Evolutionary conservation across 2,797 vertebrate genomes (phyloP).

Genomic region (Sebastes hubbsi): DNA sequence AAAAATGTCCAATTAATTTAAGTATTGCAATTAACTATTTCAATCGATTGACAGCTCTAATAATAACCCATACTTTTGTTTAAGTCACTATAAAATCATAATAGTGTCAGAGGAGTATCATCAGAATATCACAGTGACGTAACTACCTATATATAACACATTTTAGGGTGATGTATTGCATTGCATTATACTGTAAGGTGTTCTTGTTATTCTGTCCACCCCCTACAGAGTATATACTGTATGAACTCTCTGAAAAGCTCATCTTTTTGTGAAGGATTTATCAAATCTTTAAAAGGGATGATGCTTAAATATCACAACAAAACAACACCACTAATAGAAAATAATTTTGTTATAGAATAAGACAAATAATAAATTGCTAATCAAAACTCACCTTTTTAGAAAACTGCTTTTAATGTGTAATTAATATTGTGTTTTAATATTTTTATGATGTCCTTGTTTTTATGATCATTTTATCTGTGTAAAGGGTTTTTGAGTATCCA

Average conservation of each 20-base stretch:
- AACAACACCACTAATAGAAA: not conserved
- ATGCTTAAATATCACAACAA: not conserved
- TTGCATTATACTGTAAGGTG: not conserved
- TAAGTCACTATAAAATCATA: not conserved
- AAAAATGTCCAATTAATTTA: too few relatives aligned
- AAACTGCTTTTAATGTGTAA: too few relatives aligned
- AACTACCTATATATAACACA: not conserved
- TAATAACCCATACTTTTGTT: not conserved
- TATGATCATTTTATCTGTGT: too few relatives aligned
- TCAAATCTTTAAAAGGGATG: not conserved
- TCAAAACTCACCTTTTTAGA: too few relatives aligned
- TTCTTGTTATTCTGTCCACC: conserved; percentile 2
- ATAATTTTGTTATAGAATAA: not conserved
- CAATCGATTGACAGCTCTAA: too few relatives aligned
- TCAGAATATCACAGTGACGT: not conserved
- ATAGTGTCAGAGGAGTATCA: not conserved
- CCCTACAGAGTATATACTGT: not conserved
- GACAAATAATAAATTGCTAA: not conserved
- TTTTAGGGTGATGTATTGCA: not conserved
- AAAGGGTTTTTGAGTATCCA: too few relatives aligned
- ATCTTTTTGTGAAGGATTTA: not conserved
- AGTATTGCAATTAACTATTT: too few relatives aligned
- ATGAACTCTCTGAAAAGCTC: not conserved
- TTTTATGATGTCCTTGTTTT: too few relatives aligned
- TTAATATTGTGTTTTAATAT: too few relatives aligned